A percentile compares a stretch with the other conserved stretches of the same genome.
phyloP scores from a whole-genome alignment of 2,797 vertebrate genomes.

The Graptemys geographica region DNA sequence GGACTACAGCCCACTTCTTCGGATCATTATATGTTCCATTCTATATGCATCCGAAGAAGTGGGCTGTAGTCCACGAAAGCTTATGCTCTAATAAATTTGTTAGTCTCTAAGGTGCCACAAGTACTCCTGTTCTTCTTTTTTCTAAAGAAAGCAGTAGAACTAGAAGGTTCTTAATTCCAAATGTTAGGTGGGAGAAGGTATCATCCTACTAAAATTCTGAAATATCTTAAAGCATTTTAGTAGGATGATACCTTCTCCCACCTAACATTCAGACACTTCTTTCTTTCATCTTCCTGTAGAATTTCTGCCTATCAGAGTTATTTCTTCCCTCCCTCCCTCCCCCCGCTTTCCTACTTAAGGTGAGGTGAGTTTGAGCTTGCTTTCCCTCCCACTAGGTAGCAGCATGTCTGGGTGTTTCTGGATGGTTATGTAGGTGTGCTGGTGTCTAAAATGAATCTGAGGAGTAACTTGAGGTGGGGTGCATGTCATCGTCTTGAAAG shows the following conservation, averaged over 20 bases:
- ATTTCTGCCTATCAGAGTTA: background rate
- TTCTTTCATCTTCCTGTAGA: background rate
- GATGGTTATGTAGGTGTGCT: background rate
- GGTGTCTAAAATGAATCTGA: background rate
- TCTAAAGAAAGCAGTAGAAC: background rate
- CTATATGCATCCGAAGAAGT: no score
- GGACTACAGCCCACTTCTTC: no score
- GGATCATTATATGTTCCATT: no score
- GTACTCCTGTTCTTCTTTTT: no score
- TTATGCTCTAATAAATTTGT: no score
- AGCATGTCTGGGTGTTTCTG: background rate
- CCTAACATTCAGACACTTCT: background rate
- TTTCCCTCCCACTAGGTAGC: background rate
- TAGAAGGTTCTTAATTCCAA: background rate
- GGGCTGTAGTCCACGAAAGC: no score
- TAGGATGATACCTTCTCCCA: no score
- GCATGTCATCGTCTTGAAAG: background rate
- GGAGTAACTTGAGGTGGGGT: background rate
- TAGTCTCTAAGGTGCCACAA: no score
- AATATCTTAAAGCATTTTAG: background rate
- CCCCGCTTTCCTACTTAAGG: background rate
- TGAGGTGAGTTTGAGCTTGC: background rate
- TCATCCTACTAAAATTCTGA: background rate
- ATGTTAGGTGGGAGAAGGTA: rapidly evolving
- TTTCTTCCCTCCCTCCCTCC: rapidly evolving